A percentile compares a stretch with the other conserved stretches of the same genome.
Conservation (phyloP, 2,888 invertebrate species). For the Lasioglossum oenotherae region DNA sequence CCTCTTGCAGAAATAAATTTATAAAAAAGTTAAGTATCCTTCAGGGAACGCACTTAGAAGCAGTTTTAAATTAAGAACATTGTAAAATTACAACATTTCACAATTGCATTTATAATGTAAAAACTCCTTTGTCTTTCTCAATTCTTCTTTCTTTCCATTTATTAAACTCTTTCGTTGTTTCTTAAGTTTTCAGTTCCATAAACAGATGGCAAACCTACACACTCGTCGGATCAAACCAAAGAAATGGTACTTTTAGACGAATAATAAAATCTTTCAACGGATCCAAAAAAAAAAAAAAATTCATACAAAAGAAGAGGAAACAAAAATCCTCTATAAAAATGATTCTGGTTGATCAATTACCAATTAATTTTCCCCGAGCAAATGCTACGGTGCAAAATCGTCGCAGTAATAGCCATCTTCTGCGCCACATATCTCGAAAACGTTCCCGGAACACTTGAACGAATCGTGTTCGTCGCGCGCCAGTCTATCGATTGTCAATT, state of each 20-base stretch:
- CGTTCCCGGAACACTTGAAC: not conserved
- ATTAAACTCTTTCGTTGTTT: too few species aligned
- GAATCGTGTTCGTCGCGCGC: not conserved
- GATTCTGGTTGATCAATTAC: not conserved
- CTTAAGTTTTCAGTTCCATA: too few species aligned
- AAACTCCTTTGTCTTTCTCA: too few species aligned
- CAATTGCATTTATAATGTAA: too few species aligned
- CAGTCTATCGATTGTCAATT: conserved; percentile 18
- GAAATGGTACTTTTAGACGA: not conserved
- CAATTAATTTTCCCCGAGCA: not conserved
- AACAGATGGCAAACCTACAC: too few species aligned
- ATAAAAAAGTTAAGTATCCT: too few species aligned
- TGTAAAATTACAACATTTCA: too few species aligned
- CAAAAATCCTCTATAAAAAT: not conserved
- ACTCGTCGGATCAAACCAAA: too few species aligned
- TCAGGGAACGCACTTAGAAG: too few species aligned
- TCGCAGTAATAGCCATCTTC: not conserved
- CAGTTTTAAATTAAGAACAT: too few species aligned
- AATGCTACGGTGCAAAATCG: not conserved
- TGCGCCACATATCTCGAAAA: not conserved
- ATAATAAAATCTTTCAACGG: not conserved
- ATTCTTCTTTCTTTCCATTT: too few species aligned
- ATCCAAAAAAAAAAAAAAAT: not conserved
- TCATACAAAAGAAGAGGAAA: not conserved
- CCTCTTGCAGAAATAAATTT: too few species aligned